Conservation (phyloP, 2,888 invertebrate genomes). For the Catocala fraxini region DNA sequence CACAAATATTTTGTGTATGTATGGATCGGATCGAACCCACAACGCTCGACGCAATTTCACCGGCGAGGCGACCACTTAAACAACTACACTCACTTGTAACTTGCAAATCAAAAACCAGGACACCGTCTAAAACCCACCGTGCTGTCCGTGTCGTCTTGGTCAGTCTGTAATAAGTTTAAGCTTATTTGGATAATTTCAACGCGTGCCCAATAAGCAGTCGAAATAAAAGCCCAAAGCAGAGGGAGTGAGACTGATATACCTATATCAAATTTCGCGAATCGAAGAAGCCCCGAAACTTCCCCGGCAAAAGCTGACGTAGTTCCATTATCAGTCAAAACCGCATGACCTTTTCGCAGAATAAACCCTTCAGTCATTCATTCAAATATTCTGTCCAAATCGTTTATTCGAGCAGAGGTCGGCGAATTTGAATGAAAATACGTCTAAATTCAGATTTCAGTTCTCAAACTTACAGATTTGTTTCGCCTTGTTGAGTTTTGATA, state of each 20-base stretch:
- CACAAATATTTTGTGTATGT: too few species aligned
- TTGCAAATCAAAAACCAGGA: too few species aligned
- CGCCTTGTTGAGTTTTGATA: conserved; percentile 28
- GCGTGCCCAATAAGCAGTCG: too few species aligned
- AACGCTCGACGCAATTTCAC: too few species aligned
- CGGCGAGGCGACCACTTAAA: too few species aligned
- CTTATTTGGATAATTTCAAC: too few species aligned
- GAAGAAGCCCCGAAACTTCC: background rate
- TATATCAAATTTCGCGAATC: conserved; percentile 1
- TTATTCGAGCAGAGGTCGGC: conserved; percentile 13
- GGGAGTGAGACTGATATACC: conserved; percentile 6
- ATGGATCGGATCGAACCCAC: too few species aligned
- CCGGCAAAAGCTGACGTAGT: conserved; percentile 5
- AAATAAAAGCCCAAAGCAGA: too few species aligned
- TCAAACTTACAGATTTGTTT: conserved; percentile 38
- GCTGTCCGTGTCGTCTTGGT: too few species aligned
- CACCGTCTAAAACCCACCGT: too few species aligned
- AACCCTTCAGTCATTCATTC: conserved; percentile 16
- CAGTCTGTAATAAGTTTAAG: too few species aligned
- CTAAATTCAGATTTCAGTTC: conserved; percentile 38
- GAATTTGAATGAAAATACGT: conserved; percentile 27
- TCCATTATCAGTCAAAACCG: conserved; percentile 17
- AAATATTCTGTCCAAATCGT: conserved; percentile 17
- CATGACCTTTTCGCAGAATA: conserved; percentile 17
- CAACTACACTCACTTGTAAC: too few species aligned